Conservation (phyloP, 2,888 invertebrate species). For the Ptilodon capucinus region DNA sequence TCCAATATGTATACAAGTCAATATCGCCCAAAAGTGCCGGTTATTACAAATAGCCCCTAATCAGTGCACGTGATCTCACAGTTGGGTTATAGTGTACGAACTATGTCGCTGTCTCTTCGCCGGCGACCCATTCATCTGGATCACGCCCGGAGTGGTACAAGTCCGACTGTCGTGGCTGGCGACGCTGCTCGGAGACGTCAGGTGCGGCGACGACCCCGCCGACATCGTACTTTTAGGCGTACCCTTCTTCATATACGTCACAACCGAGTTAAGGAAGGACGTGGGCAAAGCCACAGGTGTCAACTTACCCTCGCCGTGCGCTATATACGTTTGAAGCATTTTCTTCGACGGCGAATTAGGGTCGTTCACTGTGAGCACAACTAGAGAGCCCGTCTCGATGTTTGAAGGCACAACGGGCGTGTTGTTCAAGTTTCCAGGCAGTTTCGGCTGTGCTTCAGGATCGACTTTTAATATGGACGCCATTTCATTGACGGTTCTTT, state of each 20-base stretch:
- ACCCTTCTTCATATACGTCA: constrained; percentile 68
- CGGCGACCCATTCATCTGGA: constrained; percentile 51
- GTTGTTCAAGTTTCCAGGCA: constrained; percentile 26
- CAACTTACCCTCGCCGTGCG: constrained; percentile 56
- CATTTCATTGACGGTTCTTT: constrained; percentile 12
- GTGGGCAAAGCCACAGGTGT: constrained; percentile 64
- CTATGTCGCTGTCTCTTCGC: constrained; percentile 55
- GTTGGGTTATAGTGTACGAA: constrained; percentile 69
- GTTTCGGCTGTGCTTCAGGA: constrained; percentile 15
- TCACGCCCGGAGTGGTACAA: constrained; percentile 42
- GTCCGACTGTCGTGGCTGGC: constrained; percentile 49
- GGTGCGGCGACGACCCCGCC: constrained; percentile 72
- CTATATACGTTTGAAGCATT: constrained; percentile 73
- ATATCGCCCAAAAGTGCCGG: too few species aligned
- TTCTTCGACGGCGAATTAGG: constrained; percentile 68
- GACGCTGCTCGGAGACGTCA: constrained; percentile 63
- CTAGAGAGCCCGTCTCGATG: constrained; percentile 68
- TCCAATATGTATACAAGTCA: too few species aligned
- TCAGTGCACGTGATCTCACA: constrained; percentile 34
- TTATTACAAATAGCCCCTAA: too few species aligned
- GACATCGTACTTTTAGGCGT: constrained; percentile 49
- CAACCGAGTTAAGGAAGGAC: constrained; percentile 61
- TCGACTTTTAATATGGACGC: constrained; percentile 27
- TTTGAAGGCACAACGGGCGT: constrained; percentile 51
- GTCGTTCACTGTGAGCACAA: constrained; percentile 69